A percentile compares a stretch with the other conserved stretches of the same genome.
Evolutionary conservation across 2,888 invertebrate genomes (phyloP).

Genomic region (Dinocampus coccinellae): DNA sequence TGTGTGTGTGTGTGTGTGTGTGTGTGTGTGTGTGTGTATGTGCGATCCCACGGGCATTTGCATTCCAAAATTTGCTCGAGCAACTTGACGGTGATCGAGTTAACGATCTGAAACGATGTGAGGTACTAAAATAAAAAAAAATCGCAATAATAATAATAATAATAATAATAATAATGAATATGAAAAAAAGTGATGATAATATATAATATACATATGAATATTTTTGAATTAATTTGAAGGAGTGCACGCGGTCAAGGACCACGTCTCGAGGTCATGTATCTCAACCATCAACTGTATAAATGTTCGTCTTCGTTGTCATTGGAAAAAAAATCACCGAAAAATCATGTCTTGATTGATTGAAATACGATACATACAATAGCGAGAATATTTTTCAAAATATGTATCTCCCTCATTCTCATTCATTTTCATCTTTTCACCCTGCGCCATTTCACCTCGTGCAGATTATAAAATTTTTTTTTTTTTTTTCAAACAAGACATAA

Average conservation of each 20-base stretch:
- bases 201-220: no score
- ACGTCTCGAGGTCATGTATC: conserved; percentile 42
- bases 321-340: conserved; percentile 2
- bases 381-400: not conserved
- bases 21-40: not conserved
- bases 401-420: not conserved
- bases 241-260: conserved; percentile 43
- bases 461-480: no score
- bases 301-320: conserved; percentile 34
- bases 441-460: no score
- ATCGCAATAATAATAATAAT: not conserved
- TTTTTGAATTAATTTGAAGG: not conserved
- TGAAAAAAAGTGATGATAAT: no score
- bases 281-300: conserved; percentile 31
- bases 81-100: conserved; percentile 47
- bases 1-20: no score
- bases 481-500: not conserved
- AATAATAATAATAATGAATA: no score
- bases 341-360: not conserved
- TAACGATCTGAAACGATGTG: conserved; percentile 30
- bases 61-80: conserved; percentile 43
- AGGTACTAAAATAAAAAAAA: not conserved
- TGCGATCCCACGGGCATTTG: conserved; percentile 56
- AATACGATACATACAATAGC: conserved; percentile 1
- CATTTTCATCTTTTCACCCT: no score